Base-by-base conservation (phyloP, 2,797 vertebrate genomes). In the Garrulus glandarius region DNA sequence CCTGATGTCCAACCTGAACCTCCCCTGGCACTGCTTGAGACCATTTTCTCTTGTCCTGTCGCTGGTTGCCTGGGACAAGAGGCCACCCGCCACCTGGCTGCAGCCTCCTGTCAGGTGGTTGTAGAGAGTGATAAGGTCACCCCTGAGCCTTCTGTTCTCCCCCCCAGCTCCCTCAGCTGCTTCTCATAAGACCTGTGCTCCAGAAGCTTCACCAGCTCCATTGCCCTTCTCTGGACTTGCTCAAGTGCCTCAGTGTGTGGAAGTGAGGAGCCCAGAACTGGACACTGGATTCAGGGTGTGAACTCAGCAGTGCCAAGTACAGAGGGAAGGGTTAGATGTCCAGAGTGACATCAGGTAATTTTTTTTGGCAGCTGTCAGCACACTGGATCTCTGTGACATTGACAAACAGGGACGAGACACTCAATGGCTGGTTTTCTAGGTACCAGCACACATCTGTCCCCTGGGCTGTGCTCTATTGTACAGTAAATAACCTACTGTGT, bases 311-410 rank as follows among this genome's bases (percentile, higher is more conserved):
- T 39, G 37, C 57, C 44, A 30, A 57, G 29, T 30, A 34, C 37
- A 71, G 44, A 84, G 30, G 29, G 50, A 41, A 34, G 23, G 37
- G 14, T 39, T n/a, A 12, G 27, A 23, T 56, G 34, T 32, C 21
- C 3, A 3, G 39, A 13, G 15, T 3, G 8, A 10, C 23, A 36
- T 7, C 41, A 10, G 20, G 41, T 2, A 6, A 9, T 6, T n/a
- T 36, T 61, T 76, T 60, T 15, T 61, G 46, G 34, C 27, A 22
- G 43, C 26, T 65, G 21, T 30, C 1, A 5, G 34, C 34, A 10
- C 23, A 2, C 32, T 47, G 9, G 6, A 5, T 26, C 52, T 53
- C 3, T 1, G 2, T 44, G 55, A 21, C 7, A 3, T 5, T 49
- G 81, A 16, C 29, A n/a, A 52, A 17, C 7, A 8, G 36, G 30